A percentile compares a stretch with the other conserved stretches of the same genome.
Conservation (phyloP, 2,797 vertebrate genomes). For the Taenioides sp. region DNA sequence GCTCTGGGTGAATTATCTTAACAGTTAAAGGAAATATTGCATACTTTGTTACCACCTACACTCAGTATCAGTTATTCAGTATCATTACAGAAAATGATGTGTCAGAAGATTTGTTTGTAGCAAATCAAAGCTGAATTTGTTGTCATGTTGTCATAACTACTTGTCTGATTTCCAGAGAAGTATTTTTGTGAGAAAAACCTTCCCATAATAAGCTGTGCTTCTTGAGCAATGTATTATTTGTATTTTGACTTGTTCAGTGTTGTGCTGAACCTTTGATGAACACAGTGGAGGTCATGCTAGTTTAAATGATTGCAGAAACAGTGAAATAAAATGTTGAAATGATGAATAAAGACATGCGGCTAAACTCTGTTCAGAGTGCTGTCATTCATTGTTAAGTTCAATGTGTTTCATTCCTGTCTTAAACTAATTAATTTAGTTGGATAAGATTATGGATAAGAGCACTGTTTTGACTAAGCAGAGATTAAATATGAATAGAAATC, state of each 20-base stretch:
- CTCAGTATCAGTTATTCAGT: not conserved
- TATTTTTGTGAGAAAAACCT: not conserved
- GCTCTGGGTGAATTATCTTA: not conserved
- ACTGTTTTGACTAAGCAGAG: slow-evolving; percentile 25
- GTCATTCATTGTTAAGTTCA: slow-evolving; percentile 19
- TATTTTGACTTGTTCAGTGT: not conserved
- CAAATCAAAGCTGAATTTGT: not conserved
- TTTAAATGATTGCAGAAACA: slow-evolving; percentile 31
- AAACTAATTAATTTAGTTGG: slow-evolving; percentile 23
- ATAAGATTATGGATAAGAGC: not conserved
- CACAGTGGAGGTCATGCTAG: slow-evolving; percentile 28
- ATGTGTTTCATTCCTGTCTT: slow-evolving; percentile 19
- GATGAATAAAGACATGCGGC: slow-evolving; percentile 11
- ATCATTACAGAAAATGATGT: not conserved
- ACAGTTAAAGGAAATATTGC: not conserved
- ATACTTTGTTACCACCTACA: not conserved
- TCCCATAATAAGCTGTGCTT: not conserved
- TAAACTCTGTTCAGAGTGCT: slow-evolving; percentile 10
- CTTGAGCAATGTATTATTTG: not conserved
- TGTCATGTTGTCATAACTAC: not conserved
- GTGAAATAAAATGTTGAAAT: slow-evolving; percentile 22
- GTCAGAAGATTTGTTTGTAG: not conserved
- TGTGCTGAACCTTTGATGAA: not conserved
- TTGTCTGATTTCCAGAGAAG: not conserved
- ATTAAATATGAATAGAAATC: slow-evolving; percentile 30